Base-by-base conservation (phyloP, 2,113 vertebrate species). In the Nyctereutes procyonoides region DNA sequence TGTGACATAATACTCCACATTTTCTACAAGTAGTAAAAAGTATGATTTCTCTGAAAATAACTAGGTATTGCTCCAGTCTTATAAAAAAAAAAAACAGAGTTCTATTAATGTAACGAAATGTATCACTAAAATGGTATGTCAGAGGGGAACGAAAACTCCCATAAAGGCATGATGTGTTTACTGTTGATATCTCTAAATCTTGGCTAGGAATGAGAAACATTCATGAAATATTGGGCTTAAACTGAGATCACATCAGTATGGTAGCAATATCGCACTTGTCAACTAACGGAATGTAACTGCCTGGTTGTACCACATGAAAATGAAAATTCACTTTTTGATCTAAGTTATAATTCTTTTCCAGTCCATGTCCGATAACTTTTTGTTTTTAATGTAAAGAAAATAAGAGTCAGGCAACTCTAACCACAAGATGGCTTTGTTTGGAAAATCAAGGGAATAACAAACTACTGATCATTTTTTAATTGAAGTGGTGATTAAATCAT, bases 141-240 rank as follows among this genome's bases (percentile, higher is more conserved):
- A 97, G 95, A 98, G 96, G 60, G 93, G 51, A 97, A 97, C 0
- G 63, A 90, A 98, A 92, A 96, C 94, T 84, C 19, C 71, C n/a
- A 90, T 69, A 96, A 90, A 97, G 81, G 81, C 92, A 93, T 96
- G 62, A 94, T 7, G 0, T 94, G 20, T 98, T 98, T 98, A 96
- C 58, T 96, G 65, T 97, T 98, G 96, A 60, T 97, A 95, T 96
- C 88, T 96, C 65, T 97, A 98, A 95, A 96, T 97, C 90, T 97
- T 98, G 94, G 73, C 84, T 88, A 93, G 95, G 98, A 98, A 98
- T 98, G 95, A 98, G 53, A 93, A 98, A 87, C 26, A 22, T 86
- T 96, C 60, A 71, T 97, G 88, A 98, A 96, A 97, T 71, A 96
- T 90, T 97, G 97, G 88, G 67, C 77, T 98, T 98, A 97, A 98